Base-by-base conservation (phyloP, 2,113 vertebrate species). In the Mirza zaza region DNA sequence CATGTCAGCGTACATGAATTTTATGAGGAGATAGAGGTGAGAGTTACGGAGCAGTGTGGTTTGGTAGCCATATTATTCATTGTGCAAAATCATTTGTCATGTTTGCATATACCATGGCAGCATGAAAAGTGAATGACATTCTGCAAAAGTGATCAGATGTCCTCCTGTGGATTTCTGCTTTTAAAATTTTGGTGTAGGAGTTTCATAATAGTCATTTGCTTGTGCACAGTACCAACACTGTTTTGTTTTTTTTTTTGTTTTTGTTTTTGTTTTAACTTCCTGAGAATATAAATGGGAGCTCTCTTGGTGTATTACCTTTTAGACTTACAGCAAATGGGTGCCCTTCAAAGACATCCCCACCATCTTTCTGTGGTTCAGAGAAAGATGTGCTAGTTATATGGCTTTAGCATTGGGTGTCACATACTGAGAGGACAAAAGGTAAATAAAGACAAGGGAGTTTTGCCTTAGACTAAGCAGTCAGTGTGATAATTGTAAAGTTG, bases 11-110 rank as follows among this genome's bases (percentile, higher is more conserved):
- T 95, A 97, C 95, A 96, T 98, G 97, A 96, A 93, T 97, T 95
- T 95, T 97, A 87, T 97, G 96, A 97, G 98, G 97, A 97, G 97
- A 98, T 97, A 97, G 90, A 97, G 96, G 92, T 95, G 96, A 96
- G 95, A 98, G 97, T 97, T 96, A 84, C n/a, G 97, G 97, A 98
- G 97, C 95, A 98, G 98, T 98, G 91, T 97, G 98, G 97, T 98
- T 98, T 98, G 98, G 97, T 93, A 98, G 98, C 97, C 98, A 98
- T 98, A 77, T 82, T 94, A 95, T 95, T 93, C 97, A 98, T 98
- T 94, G 87, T 55, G 93, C 94, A 93, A 14, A 95, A 71, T 85
- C 97, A 95, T 98, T 95, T 83, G 25, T 97, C 96, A 97, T 97
- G 93, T 98, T 97, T 97, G 93, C 91, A 21, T 95, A 73, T 70